Conservation (phyloP, 2,797 vertebrate genomes). For the Coregonus ussuriensis region DNA sequence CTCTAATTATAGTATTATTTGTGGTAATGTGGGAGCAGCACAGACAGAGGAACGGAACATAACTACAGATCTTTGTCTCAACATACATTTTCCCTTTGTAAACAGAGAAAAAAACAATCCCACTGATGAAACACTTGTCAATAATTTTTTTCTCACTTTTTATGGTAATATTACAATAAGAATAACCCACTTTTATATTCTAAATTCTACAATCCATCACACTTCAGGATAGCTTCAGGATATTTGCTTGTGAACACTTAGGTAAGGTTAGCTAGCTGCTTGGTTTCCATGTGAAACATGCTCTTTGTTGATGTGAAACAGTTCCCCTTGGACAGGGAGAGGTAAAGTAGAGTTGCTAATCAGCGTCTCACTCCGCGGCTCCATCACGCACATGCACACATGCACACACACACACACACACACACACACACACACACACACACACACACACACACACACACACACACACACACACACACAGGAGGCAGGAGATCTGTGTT, state of each 20-base stretch:
- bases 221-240: slow-evolving; percentile 53
- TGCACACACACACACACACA: too few relatives aligned
- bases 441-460: too few relatives aligned
- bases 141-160: slow-evolving; percentile 48
- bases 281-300: slow-evolving; percentile 44
- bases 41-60: not conserved
- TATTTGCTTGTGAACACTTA: slow-evolving; percentile 48
- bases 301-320: slow-evolving; percentile 66
- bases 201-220: slow-evolving; percentile 43
- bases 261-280: slow-evolving; percentile 36
- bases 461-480: not conserved
- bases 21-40: not conserved
- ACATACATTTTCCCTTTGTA: not conserved
- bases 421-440: too few relatives aligned
- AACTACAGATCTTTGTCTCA: not conserved
- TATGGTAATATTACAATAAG: slow-evolving; percentile 30
- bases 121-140: slow-evolving; percentile 42
- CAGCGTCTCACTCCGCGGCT: slow-evolving; percentile 65
- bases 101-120: slow-evolving; percentile 23
- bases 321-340: slow-evolving; percentile 73
- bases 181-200: slow-evolving; percentile 16
- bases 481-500: slow-evolving; percentile 57
- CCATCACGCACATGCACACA: slow-evolving; percentile 13
- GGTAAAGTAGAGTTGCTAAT: slow-evolving; percentile 72
- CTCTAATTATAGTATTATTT: slow-evolving; percentile 18